Base-by-base conservation (phyloP, 2,888 invertebrate genomes). In the Mythimna loreyi region DNA sequence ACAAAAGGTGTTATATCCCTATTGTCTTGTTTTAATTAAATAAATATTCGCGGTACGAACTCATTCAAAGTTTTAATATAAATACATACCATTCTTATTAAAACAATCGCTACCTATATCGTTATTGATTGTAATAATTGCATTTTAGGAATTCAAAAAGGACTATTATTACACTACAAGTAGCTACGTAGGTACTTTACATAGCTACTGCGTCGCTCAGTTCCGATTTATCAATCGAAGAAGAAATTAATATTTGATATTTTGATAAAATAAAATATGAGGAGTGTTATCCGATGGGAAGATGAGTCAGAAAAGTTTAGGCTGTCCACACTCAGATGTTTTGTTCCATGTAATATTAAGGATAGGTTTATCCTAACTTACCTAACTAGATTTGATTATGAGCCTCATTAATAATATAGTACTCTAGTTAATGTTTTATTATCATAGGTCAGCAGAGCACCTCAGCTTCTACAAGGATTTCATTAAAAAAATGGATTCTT, bases 101-200 rank as follows among this genome's bases (percentile, higher is more conserved):
- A 28, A 60, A 62, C 61, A 62, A 60, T 36, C 16, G 61, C 25
- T 9, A 40, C 16, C 16, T 40, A 40, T 40, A 9, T n/a, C 13
- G 1, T 52, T 30, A 3, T 52, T 19, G 28, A 52, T 52, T 50
- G 9, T 53, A 53, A 30, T 16, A 50, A 11, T 8, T 53, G 30
- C 28, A 53, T 53, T 33, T 55, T 13, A 33, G 30, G 55, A 6
- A 55, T 55, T 55, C 21, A 33, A 33, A 33, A 52, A 8, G 19
- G 7, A 25, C 28, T 19, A 28, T 28, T 19, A 40, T 16, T 16
- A 13, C 16, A 40, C 40, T 16, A 40, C 6, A 13, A 40, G 16
- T 40, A 40, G n/a, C n/a, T n/a, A n/a, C n/a, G n/a, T 36, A 30
- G 9, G 13, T 45, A 45, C n/a, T n/a, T 9, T 21, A 28, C 28